Conservation (phyloP, 2,797 vertebrate genomes). For the Notolepis coatsorum region DNA sequence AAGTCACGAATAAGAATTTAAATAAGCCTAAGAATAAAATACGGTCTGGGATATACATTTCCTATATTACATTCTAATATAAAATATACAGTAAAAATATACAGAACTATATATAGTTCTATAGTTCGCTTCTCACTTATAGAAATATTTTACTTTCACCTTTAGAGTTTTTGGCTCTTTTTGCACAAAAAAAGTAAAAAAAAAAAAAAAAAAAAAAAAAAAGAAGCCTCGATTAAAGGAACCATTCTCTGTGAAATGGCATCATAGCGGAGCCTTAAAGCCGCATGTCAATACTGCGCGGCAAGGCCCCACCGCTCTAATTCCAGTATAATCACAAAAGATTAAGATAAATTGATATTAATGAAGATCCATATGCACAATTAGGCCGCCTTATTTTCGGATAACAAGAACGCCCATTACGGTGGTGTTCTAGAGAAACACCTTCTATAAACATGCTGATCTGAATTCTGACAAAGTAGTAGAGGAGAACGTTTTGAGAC, state of each 20-base stretch:
- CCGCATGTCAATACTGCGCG: constrained; percentile 12
- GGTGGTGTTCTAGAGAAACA: neutral
- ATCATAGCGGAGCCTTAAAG: constrained; percentile 1
- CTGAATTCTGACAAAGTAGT: neutral
- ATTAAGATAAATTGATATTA: constrained; percentile 16
- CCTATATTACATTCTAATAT: no score
- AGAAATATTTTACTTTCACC: no score
- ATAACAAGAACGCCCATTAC: constrained; percentile 2
- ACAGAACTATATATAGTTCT: no score
- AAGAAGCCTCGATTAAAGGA: constrained; percentile 11
- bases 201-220: constrained; percentile 8
- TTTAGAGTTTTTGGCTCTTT: no score
- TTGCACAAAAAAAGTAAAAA: constrained; percentile 1
- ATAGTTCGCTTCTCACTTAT: no score
- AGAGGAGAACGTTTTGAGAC: neutral
- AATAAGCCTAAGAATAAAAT: no score
- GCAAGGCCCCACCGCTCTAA: constrained; percentile 5
- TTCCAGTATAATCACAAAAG: neutral
- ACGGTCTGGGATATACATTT: no score
- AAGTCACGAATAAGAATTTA: no score
- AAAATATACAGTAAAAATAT: no score
- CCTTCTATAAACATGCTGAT: neutral
- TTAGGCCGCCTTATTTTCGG: neutral
- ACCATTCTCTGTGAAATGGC: constrained; percentile 18
- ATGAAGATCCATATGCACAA: neutral